Evolutionary conservation across 2,888 invertebrate genomes (phyloP).

Genomic region (Sphinx pinastri): DNA sequence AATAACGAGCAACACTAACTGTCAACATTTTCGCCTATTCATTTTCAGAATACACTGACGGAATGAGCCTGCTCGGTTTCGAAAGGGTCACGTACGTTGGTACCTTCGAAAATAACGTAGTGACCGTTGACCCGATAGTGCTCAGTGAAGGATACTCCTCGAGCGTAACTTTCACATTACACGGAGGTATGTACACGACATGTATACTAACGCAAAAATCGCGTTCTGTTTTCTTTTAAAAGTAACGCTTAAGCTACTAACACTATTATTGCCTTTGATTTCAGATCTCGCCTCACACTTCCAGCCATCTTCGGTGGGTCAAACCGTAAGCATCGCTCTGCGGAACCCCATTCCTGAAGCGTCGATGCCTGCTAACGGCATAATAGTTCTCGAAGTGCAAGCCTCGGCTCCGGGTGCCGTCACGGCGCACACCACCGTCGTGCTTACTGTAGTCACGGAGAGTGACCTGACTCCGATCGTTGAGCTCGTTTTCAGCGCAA

Average conservation of each 20-base stretch:
- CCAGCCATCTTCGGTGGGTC: slow-evolving; percentile 26
- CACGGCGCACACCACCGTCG: slow-evolving; percentile 31
- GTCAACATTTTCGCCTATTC: neutral
- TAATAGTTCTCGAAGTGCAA: slow-evolving; percentile 16
- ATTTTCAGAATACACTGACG: slow-evolving; percentile 32
- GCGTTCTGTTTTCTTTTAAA: no score
- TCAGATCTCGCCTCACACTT: slow-evolving; percentile 1
- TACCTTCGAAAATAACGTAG: slow-evolving; percentile 35
- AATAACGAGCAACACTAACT: neutral
- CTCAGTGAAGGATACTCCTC: slow-evolving; percentile 42
- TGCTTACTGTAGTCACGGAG: slow-evolving; percentile 27
- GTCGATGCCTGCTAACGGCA: slow-evolving; percentile 37
- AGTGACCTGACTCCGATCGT: slow-evolving; percentile 18
- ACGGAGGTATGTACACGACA: neutral
- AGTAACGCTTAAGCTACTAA: no score
- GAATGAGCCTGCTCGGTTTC: slow-evolving; percentile 34
- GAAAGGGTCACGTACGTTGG: slow-evolving; percentile 42
- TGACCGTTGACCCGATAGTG: slow-evolving; percentile 40
- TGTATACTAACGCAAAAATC: no score
- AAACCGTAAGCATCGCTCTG: slow-evolving; percentile 31
- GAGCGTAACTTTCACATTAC: slow-evolving; percentile 28
- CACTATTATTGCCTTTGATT: neutral
- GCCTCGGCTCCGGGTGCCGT: slow-evolving; percentile 18
- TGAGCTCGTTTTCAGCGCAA: slow-evolving; percentile 39
- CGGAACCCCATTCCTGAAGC: slow-evolving; percentile 29